phyloP scores from a whole-genome alignment of 2,113 vertebrate species.

The Chlorodrepanis virens region DNA sequence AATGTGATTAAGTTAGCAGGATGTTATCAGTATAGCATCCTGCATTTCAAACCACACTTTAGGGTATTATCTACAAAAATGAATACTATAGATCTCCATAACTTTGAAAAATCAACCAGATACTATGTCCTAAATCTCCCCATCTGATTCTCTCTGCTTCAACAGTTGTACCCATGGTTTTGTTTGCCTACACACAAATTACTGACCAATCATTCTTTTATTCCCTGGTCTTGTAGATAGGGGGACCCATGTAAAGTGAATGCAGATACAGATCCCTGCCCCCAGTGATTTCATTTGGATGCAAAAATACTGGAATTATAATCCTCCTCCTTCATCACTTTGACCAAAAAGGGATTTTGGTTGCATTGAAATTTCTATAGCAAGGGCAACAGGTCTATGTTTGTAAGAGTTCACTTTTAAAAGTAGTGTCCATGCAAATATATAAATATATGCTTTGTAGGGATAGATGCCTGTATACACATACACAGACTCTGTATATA shows the following conservation, averaged over 20 bases:
- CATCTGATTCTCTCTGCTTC: not conserved
- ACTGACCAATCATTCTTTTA: not conserved
- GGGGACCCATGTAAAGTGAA: not conserved
- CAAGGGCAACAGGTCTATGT: not conserved
- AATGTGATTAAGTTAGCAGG: conserved; percentile 1
- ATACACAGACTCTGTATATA: not conserved
- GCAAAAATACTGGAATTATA: not conserved
- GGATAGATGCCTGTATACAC: not conserved
- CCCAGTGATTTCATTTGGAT: not conserved
- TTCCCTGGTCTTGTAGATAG: conserved; percentile 23
- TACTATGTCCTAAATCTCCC: not conserved
- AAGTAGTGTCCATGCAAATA: not conserved
- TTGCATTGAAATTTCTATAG: not conserved
- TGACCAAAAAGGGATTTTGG: not conserved
- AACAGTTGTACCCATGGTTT: not conserved
- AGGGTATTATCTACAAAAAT: not conserved
- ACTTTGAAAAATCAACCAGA: not conserved
- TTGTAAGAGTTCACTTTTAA: not conserved
- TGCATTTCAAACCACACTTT: not conserved
- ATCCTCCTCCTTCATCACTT: not conserved
- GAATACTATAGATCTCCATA: accelerated
- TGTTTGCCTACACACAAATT: not conserved
- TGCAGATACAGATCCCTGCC: not conserved
- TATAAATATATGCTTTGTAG: not conserved
- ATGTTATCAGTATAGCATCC: not conserved